These are phyloP conservation scores for Thripadectes ignobilis DNA, from an alignment of 2,797 vertebrate genomes.

Conservation along the genomic window DNA sequence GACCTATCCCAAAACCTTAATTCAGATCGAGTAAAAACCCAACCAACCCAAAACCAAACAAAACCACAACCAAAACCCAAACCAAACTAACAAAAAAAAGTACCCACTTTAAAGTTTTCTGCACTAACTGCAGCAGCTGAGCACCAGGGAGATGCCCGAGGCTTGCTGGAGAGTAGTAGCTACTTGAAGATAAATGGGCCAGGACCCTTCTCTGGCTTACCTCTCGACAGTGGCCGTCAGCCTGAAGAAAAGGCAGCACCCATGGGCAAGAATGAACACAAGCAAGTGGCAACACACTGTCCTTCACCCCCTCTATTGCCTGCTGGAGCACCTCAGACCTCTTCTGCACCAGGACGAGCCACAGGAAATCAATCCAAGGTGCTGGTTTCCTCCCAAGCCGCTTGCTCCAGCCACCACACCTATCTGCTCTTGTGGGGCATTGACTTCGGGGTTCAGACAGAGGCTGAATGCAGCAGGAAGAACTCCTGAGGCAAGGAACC, in stretches of 20 bases:
- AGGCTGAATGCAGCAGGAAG: background rate
- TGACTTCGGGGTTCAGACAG: background rate
- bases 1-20: background rate
- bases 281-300: constrained; percentile 6
- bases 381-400: background rate
- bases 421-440: background rate
- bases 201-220: constrained; percentile 27
- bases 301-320: constrained; percentile 16
- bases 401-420: constrained; percentile 2
- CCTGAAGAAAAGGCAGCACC: constrained; percentile 29
- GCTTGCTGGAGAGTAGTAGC: background rate
- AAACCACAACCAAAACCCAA: background rate
- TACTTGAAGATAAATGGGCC: background rate
- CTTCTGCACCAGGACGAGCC: background rate
- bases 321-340: constrained; percentile 28
- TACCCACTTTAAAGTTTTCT: background rate
- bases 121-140: background rate
- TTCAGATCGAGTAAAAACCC: background rate
- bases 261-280: background rate
- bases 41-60: background rate
- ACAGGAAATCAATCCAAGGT: background rate
- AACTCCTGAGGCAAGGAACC: background rate
- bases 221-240: background rate
- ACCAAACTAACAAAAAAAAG: background rate
- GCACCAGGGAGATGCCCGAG: background rate